These are phyloP conservation scores for Zaprionus vittiger DNA, from an alignment of 1,140 invertebrate species.

Conservation along the genomic window DNA sequence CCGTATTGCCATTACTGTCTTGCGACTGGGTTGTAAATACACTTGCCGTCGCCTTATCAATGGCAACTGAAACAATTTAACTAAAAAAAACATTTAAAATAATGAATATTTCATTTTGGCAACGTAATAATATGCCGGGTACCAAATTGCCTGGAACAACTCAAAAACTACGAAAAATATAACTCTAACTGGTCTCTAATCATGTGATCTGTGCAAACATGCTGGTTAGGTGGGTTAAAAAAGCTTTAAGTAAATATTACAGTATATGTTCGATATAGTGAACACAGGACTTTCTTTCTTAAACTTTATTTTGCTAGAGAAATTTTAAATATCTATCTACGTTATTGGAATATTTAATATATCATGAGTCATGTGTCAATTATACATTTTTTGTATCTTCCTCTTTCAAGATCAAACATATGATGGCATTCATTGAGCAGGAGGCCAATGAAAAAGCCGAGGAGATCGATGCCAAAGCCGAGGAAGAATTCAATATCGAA, in stretches of 20 bases:
- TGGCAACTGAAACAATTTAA: constrained; percentile 40
- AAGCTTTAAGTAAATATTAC: neutral
- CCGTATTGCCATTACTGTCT: constrained; percentile 62
- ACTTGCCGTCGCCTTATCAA: constrained; percentile 31
- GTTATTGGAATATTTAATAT: neutral
- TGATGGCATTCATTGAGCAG: constrained; percentile 99
- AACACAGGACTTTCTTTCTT: neutral
- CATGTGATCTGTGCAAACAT: constrained; percentile 52
- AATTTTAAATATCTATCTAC: no score
- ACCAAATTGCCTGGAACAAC: neutral
- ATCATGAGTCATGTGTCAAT: neutral
- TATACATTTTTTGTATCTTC: neutral
- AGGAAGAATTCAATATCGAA: constrained; percentile 99
- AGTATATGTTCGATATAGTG: neutral
- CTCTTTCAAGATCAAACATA: constrained; percentile 96
- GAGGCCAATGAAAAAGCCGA: constrained; percentile 99
- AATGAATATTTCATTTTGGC: constrained; percentile 18
- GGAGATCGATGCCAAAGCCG: constrained; percentile 99
- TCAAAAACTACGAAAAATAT: neutral
- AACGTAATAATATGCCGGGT: constrained; percentile 13
- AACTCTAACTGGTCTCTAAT: constrained; percentile 17
- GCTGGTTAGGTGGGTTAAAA: constrained; percentile 7
- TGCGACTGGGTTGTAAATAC: constrained; percentile 56
- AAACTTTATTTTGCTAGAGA: no score
- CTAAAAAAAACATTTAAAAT: constrained; percentile 45